These are phyloP conservation scores for Automeris io DNA, from an alignment of 2,888 invertebrate species.

Conservation along the genomic window DNA sequence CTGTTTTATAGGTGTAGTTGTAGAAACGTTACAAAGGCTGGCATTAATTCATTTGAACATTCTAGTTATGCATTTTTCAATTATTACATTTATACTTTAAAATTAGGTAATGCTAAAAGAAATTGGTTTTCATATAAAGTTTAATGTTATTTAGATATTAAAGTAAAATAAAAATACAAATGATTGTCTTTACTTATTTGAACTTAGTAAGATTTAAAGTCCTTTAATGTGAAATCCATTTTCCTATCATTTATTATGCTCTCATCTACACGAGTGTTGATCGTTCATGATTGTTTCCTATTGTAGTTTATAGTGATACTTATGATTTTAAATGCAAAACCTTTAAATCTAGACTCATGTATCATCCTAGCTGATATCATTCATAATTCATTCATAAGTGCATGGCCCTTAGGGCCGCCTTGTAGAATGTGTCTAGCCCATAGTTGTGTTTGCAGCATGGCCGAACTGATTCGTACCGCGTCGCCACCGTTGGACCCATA, in stretches of 20 bases:
- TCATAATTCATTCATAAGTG: slow-evolving; percentile 48
- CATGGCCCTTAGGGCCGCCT: slow-evolving; percentile 71
- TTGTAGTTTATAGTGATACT: slow-evolving; percentile 16
- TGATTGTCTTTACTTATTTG: no score
- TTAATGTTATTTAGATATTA: no score
- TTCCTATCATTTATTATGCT: slow-evolving; percentile 4
- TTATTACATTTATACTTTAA: neutral
- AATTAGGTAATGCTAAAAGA: neutral
- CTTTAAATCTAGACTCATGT: slow-evolving; percentile 20
- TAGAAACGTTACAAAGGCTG: no score
- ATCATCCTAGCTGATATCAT: slow-evolving; percentile 31
- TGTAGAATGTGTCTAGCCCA: slow-evolving; percentile 74
- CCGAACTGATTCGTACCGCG: slow-evolving; percentile 97
- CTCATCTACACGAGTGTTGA: slow-evolving; percentile 8
- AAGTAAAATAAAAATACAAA: no score
- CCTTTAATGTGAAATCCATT: neutral
- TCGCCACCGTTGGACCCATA: slow-evolving; percentile 94
- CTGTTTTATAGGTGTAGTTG: neutral
- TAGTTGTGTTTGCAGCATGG: slow-evolving; percentile 88
- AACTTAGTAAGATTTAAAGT: neutral
- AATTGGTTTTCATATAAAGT: neutral
- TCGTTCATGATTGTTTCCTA: slow-evolving; percentile 6
- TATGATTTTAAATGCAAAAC: no score
- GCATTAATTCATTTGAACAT: no score
- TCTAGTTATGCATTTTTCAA: no score